A percentile compares a stretch with the other conserved stretches of the same genome.
Evolutionary conservation across 2,797 vertebrate species (phyloP).

Genomic region (Philypnodon macrostomus): DNA sequence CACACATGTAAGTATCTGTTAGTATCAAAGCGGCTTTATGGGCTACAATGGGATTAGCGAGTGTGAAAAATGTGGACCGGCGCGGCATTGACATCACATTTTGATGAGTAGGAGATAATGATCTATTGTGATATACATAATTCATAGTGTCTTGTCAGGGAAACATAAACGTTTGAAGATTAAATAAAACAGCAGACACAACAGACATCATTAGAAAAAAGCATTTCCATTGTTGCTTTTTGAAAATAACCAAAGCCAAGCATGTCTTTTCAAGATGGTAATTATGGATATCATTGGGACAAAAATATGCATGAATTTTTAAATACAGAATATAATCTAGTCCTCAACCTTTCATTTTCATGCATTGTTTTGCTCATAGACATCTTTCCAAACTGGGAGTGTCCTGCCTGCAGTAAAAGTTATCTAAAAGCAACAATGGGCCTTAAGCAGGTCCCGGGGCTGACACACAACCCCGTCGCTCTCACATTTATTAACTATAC

Average conservation of each 20-base stretch:
- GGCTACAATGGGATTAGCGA: conserved; percentile 64
- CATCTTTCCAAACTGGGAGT: not conserved
- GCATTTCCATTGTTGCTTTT: not conserved
- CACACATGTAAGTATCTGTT: conserved; percentile 68
- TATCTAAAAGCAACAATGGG: too few relatives aligned
- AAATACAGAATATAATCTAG: too few relatives aligned
- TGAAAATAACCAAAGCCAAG: not conserved
- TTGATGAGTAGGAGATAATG: conserved; percentile 47
- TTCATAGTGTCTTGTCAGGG: conserved; percentile 25
- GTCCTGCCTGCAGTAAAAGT: too few relatives aligned
- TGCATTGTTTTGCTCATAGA: too few relatives aligned
- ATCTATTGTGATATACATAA: conserved; percentile 42
- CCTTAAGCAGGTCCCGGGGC: too few relatives aligned
- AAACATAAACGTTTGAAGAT: conserved; percentile 16
- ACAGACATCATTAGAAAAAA: conserved; percentile 6
- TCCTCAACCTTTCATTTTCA: too few relatives aligned
- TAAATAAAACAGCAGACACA: conserved; percentile 16
- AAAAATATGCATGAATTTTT: too few relatives aligned
- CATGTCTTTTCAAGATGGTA: conserved; percentile 1
- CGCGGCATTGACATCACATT: conserved; percentile 40
- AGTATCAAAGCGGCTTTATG: conserved; percentile 66
- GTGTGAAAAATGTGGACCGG: conserved; percentile 53
- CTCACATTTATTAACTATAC: too few relatives aligned
- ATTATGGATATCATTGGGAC: conserved; percentile 4
- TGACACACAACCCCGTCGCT: too few relatives aligned